Conservation (phyloP, 2,797 vertebrate species). For the Serranus cabrilla region DNA sequence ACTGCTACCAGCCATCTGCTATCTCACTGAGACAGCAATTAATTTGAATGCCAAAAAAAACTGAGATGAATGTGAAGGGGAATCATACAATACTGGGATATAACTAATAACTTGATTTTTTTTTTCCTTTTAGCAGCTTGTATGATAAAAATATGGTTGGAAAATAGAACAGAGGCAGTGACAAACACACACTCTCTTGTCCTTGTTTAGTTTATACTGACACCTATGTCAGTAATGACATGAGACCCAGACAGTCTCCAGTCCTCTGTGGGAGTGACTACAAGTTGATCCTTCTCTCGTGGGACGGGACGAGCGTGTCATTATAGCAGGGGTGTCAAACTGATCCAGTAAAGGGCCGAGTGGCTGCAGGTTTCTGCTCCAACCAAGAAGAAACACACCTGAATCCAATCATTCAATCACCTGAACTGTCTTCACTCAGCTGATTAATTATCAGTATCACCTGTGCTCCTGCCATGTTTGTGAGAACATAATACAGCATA, state of each 20-base stretch:
- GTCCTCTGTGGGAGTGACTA: conserved; percentile 9
- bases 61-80: conserved; percentile 16
- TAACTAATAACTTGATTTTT: conserved; percentile 20
- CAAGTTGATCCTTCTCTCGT: conserved; percentile 2
- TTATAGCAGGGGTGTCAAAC: too few relatives aligned
- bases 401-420: too few relatives aligned
- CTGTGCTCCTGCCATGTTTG: too few relatives aligned
- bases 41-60: conserved; percentile 38
- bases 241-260: not conserved
- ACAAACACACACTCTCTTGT: conserved; percentile 14
- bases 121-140: conserved; percentile 3
- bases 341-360: too few relatives aligned
- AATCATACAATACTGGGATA: conserved; percentile 14
- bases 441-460: too few relatives aligned
- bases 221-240: not conserved
- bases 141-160: conserved; percentile 9
- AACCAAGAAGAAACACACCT: too few relatives aligned
- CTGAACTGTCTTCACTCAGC: too few relatives aligned
- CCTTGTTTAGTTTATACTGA: conserved; percentile 2
- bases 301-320: conserved; percentile 3
- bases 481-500: too few relatives aligned
- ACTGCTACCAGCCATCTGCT: conserved; percentile 20
- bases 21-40: conserved; percentile 24
- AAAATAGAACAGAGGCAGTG: conserved; percentile 10
- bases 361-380: too few relatives aligned